Percentiles rank a stretch among this genome's conserved stretches.
Evolutionary conservation across 2,888 invertebrate species (phyloP).

Genomic region (Noctuana brunneofusca): DNA sequence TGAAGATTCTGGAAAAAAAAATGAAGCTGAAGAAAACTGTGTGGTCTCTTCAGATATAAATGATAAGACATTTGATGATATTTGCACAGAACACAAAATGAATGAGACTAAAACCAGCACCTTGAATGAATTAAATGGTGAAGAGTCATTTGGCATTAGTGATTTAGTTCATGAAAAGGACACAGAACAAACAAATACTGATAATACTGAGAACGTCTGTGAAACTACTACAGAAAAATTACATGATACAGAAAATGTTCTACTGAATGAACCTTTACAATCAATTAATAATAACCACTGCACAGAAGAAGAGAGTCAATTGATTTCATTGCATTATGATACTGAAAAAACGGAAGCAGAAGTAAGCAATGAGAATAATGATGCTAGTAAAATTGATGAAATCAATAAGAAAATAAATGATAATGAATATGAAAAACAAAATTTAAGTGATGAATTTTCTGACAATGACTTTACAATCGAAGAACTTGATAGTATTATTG

Average conservation of each 20-base stretch:
- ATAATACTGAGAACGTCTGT: neutral
- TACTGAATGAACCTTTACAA: neutral
- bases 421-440: constrained; percentile 25
- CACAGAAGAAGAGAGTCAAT: constrained; percentile 47
- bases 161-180: neutral
- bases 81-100: constrained; percentile 39
- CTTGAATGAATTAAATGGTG: constrained; percentile 39
- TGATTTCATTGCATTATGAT: constrained; percentile 53
- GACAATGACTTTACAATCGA: constrained; percentile 67
- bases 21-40: constrained; percentile 11
- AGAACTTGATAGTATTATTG: constrained; percentile 66
- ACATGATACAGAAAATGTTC: neutral
- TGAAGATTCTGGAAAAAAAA: constrained; percentile 24
- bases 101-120: constrained; percentile 46
- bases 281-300: neutral
- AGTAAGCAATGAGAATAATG: constrained; percentile 30
- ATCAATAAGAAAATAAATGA: neutral
- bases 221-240: neutral
- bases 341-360: constrained; percentile 45
- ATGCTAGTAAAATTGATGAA: neutral
- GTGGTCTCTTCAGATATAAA: constrained; percentile 26
- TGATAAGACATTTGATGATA: constrained; percentile 43
- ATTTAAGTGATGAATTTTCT: constrained; percentile 53
- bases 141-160: neutral
- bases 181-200: neutral